Base-by-base conservation (phyloP, 2,888 invertebrate genomes). In the Agrotis puta region DNA sequence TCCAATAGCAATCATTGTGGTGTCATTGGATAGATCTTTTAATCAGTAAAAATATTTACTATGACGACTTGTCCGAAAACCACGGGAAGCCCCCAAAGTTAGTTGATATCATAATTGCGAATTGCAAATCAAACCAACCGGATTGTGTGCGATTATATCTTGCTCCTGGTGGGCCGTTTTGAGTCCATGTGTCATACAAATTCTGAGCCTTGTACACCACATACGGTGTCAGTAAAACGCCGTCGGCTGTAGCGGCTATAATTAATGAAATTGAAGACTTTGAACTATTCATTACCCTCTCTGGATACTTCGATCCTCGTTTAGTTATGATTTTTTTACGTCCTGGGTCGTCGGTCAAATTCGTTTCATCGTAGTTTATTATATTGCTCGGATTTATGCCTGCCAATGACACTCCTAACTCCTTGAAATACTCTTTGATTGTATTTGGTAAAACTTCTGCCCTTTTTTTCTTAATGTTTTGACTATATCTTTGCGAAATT, bases 181-280 rank as follows among this genome's bases (percentile, higher is more conserved):
- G 80, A 5, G 83, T 87, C 93, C 94, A 94, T 14, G 88, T 84
- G 56, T 87, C 74, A 82, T 76, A 92, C 39, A 93, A 63, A 64
- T 90, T 68, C 64, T 87, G 85, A 1, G 91, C 84, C 77, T 93
- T 94, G 76, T 93, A 93, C 0, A 92, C 89, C 18, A 92, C 88
- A 81, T 92, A 93, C 43, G 87, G 86, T 14, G 92, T 90, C 47
- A 81, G 65, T 22, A 79, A 50, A 51, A 59, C 64, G 16, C 76
- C 79, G 59, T 68, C 45, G 18, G 92, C 92, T 68, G 87, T 87
- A 5, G 84, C 89, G 64, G 89, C 83, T 67, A 92, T 84, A 92
- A 93, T 94, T 7, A 90, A 57, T 16, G 88, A 89, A 48, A 85
- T 85, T 16, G 85, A 77, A 9, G 85, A 70, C 79, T 94, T 93